These are phyloP conservation scores for Drosophila paracracens DNA, from an alignment of 2,888 invertebrate genomes.

Conservation along the genomic window DNA sequence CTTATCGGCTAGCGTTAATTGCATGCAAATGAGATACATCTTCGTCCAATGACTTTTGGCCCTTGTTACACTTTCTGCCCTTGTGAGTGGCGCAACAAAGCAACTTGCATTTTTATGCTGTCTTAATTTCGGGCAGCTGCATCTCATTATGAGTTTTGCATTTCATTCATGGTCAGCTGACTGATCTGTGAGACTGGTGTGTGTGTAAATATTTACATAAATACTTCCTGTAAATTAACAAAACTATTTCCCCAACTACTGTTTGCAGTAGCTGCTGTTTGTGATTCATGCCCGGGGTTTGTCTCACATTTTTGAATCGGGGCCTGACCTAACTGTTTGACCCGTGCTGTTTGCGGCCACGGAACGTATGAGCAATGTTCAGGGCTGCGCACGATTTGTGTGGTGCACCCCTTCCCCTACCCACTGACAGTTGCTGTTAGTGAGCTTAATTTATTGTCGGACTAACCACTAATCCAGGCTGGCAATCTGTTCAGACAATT, in stretches of 20 bases:
- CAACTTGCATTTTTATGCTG: slow-evolving; percentile 47
- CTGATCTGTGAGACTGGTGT: slow-evolving; percentile 25
- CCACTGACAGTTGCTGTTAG: slow-evolving; percentile 31
- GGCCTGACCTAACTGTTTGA: slow-evolving; percentile 58
- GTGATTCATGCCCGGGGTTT: slow-evolving; percentile 46
- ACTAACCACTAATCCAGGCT: slow-evolving; percentile 21
- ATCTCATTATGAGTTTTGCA: slow-evolving; percentile 58
- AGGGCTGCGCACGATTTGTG: slow-evolving; percentile 63
- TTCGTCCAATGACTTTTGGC: slow-evolving; percentile 48
- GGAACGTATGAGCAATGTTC: slow-evolving; percentile 56
- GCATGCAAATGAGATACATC: slow-evolving; percentile 65
- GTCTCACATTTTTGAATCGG: slow-evolving; percentile 51
- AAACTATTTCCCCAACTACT: slow-evolving; percentile 47
- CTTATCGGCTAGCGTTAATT: slow-evolving; percentile 61
- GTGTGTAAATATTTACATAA: slow-evolving; percentile 47
- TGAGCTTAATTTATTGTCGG: slow-evolving; percentile 41
- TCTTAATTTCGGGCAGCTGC: slow-evolving; percentile 49
- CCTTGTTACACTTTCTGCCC: slow-evolving; percentile 76
- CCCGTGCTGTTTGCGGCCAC: slow-evolving; percentile 44
- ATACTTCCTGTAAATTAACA: slow-evolving; percentile 56
- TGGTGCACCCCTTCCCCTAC: slow-evolving; percentile 6
- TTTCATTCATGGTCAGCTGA: slow-evolving; percentile 75
- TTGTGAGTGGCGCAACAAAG: slow-evolving; percentile 7
- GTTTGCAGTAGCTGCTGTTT: slow-evolving; percentile 3
- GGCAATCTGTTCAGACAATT: slow-evolving; percentile 29